Evolutionary conservation across 2,113 vertebrate species (phyloP), one percentile per base, ranked within the genome.

Genomic region (Cariama cristata): DNA sequence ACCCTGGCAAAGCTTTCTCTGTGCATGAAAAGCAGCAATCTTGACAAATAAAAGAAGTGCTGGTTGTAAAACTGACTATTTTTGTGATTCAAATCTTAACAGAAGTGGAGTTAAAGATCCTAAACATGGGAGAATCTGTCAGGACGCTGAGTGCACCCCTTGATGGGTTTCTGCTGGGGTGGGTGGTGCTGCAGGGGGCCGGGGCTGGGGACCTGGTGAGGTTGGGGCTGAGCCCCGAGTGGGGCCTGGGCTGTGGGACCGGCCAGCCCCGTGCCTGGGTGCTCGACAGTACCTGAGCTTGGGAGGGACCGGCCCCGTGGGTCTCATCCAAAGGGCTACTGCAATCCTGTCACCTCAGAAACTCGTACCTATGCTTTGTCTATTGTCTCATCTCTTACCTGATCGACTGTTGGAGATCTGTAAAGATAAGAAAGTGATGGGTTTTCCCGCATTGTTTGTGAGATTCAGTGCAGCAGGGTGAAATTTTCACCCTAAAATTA

Each of bases 161-260:
- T n/a, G 40, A n/a, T 38, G 33, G 0, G 0, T 52, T 71, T 69
- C 32, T 71, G 23, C 9, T 53, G n/a, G 33, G 30, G 3, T 6
- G 4, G 13, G 19, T 47, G 84, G 4, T 33, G 30, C 52, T 52
- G 12, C 47, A 44, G 32, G 30, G 27, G 71, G 21, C 28, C 1
- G 4, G 30, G 45, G 12, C 49, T 64, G 58, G 15, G 16, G 35
- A 55, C 4, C 9, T 0, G 3, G 5, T 22, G 40, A n/a, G 2
- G 2, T 12, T 1, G 11, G 35, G 22, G 38, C 8, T 19, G 64
- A 90, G 32, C 3, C 20, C 13, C 6, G 19, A 23, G 12, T 15
- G 35, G 58, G 14, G 15, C 35, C 33, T 4, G 6, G 80, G 9
- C 20, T 23, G 7, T 1, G 5, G 33, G 28, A 35, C 14, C 59